Conservation (phyloP, 2,113 vertebrate species). For the Bostrychus sinensis region DNA sequence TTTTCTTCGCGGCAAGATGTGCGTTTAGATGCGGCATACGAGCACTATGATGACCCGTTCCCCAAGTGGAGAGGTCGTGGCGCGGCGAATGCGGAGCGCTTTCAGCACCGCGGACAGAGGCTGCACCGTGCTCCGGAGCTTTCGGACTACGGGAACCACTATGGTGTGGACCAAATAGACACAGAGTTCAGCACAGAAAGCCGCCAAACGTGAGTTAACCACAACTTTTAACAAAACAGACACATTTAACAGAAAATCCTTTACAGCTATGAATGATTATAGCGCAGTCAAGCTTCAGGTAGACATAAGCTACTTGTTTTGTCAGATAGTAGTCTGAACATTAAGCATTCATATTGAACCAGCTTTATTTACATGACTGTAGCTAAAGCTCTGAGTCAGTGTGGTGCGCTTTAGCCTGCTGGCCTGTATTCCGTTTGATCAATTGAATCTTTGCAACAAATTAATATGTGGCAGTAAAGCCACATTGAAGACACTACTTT, state of each 20-base stretch:
- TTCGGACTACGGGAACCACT: conserved; percentile 61
- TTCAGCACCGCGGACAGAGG: conserved; percentile 79
- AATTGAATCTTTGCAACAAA: neutral
- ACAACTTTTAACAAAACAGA: conserved; percentile 22
- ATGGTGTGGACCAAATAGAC: conserved; percentile 55
- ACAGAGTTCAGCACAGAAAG: conserved; percentile 59
- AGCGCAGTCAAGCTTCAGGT: neutral
- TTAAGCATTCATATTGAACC: neutral
- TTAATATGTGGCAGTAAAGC: neutral
- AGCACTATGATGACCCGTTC: conserved; percentile 58
- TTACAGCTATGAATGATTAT: neutral
- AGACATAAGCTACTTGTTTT: conserved; percentile 13
- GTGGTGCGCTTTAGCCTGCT: conserved; percentile 1
- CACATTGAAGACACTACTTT: no score
- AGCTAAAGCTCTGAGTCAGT: conserved; percentile 12
- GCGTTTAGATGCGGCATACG: conserved; percentile 41
- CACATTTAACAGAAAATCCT: neutral
- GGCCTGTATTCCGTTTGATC: no score
- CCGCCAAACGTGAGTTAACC: conserved; percentile 74
- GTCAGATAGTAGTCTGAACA: conserved; percentile 33
- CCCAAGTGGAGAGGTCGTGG: conserved; percentile 65
- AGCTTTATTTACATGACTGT: conserved; percentile 9
- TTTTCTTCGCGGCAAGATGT: conserved; percentile 45
- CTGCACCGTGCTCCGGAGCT: conserved; percentile 42
- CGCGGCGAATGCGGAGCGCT: conserved; percentile 46